These are phyloP conservation scores for Lucinisca nassula DNA, from an alignment of 2,888 invertebrate genomes.

Conservation along the genomic window DNA sequence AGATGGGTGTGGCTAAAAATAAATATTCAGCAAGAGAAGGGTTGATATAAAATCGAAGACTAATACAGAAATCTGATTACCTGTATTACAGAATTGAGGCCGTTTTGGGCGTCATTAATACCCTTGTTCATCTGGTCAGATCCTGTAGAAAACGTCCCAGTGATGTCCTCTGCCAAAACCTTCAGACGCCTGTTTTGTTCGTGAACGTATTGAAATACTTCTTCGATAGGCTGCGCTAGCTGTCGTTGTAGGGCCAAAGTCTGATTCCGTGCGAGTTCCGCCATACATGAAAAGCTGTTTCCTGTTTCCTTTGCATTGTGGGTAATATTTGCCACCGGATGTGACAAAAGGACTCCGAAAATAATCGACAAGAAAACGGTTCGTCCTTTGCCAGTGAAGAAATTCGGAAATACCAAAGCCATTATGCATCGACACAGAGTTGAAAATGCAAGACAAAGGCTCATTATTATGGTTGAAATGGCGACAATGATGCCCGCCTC, in stretches of 20 bases:
- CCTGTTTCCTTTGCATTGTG: constrained; percentile 69
- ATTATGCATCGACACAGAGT: constrained; percentile 64
- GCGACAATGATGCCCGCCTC: constrained; percentile 56
- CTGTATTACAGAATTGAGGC: constrained; percentile 21
- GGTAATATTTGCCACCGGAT: constrained; percentile 70
- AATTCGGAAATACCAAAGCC: constrained; percentile 66
- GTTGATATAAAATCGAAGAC: no score
- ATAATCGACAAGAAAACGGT: constrained; percentile 68
- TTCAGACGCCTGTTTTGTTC: constrained; percentile 28
- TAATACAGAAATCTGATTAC: no score
- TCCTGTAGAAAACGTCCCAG: background rate
- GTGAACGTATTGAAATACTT: constrained; percentile 36
- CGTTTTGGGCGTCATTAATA: constrained; percentile 18
- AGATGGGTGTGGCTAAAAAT: no score
- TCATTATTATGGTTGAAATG: constrained; percentile 56
- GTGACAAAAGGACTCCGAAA: constrained; percentile 65
- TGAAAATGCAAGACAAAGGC: constrained; percentile 62
- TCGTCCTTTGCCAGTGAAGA: constrained; percentile 72
- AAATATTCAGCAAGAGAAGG: no score
- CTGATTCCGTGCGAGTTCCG: constrained; percentile 73
- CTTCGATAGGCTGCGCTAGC: constrained; percentile 52
- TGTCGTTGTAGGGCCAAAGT: constrained; percentile 56
- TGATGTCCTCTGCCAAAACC: constrained; percentile 21
- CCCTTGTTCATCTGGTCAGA: constrained; percentile 28
- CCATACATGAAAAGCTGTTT: constrained; percentile 67